Conservation (phyloP, 1,140 invertebrate species). For the Bombus haemorrhoidalis region DNA sequence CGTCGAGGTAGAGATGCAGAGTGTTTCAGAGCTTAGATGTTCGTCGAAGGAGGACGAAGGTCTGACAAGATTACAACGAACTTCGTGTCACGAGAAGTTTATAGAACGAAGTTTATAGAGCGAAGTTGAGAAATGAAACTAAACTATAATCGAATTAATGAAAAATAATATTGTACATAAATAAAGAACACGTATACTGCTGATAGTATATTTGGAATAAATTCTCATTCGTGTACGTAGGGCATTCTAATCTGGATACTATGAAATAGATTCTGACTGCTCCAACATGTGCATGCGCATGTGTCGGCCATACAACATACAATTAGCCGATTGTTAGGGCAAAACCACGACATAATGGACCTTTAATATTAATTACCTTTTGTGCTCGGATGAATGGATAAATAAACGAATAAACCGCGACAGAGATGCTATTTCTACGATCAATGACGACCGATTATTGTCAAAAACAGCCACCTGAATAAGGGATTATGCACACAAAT, state of each 20-base stretch:
- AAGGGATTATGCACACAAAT: background rate
- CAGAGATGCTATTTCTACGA: background rate
- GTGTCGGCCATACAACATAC: conserved; percentile 56
- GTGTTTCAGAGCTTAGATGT: background rate
- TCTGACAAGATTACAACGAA: background rate
- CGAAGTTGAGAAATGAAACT: background rate
- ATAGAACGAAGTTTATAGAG: background rate
- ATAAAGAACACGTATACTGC: background rate
- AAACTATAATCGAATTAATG: background rate
- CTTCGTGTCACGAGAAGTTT: background rate
- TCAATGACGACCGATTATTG: background rate
- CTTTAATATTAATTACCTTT: conserved; percentile 8
- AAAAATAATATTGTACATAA: background rate
- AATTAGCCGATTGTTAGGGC: conserved; percentile 40
- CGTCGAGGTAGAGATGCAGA: background rate
- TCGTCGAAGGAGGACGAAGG: background rate
- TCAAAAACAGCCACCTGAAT: background rate
- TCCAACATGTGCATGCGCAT: conserved; percentile 67
- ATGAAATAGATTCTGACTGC: conserved; percentile 10
- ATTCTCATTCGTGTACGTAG: background rate
- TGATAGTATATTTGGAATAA: too few relatives aligned
- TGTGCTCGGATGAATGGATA: background rate
- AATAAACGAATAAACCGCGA: conserved; percentile 13
- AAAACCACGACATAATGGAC: conserved; percentile 17
- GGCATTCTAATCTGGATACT: background rate